phyloP scores from a whole-genome alignment of 2,888 invertebrate genomes.

The Drepanosiphum platanoidis region DNA sequence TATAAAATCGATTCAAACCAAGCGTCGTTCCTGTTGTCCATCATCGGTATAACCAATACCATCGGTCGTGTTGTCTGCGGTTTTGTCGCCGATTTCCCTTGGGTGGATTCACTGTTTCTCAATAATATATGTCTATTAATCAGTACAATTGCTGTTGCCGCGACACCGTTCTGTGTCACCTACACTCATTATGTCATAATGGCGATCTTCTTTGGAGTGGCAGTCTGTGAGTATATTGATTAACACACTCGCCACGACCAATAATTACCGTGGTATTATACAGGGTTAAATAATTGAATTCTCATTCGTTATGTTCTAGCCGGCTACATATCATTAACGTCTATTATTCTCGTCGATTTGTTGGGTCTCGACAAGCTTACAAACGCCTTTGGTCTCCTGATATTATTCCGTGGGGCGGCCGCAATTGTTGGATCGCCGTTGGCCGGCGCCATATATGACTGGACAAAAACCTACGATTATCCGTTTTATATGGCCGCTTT shows the following conservation, averaged over 20 bases:
- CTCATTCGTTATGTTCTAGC: slow-evolving; percentile 71
- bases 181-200: slow-evolving; percentile 82
- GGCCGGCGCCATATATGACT: slow-evolving; percentile 90
- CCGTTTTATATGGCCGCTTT: slow-evolving; percentile 93
- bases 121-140: slow-evolving; percentile 93
- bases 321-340: slow-evolving; percentile 96
- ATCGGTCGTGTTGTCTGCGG: slow-evolving; percentile 90
- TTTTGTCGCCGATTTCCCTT: slow-evolving; percentile 89
- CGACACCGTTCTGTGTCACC: slow-evolving; percentile 84
- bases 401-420: slow-evolving; percentile 94
- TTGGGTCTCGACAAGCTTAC: slow-evolving; percentile 95
- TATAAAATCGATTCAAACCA: slow-evolving; percentile 76
- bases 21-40: slow-evolving; percentile 81
- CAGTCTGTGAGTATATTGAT: slow-evolving; percentile 79
- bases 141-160: slow-evolving; percentile 84
- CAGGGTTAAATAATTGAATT: not conserved
- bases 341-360: slow-evolving; percentile 95
- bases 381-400: slow-evolving; percentile 95
- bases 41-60: slow-evolving; percentile 94
- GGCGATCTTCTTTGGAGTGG: slow-evolving; percentile 89
- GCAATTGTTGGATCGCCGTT: slow-evolving; percentile 87
- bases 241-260: not conserved
- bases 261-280: not conserved
- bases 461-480: slow-evolving; percentile 78
- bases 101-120: slow-evolving; percentile 89